A percentile compares a stretch with the other conserved stretches of the same genome.
phyloP scores from a whole-genome alignment of 2,113 vertebrate genomes.

The Marcusenius ussheri region DNA sequence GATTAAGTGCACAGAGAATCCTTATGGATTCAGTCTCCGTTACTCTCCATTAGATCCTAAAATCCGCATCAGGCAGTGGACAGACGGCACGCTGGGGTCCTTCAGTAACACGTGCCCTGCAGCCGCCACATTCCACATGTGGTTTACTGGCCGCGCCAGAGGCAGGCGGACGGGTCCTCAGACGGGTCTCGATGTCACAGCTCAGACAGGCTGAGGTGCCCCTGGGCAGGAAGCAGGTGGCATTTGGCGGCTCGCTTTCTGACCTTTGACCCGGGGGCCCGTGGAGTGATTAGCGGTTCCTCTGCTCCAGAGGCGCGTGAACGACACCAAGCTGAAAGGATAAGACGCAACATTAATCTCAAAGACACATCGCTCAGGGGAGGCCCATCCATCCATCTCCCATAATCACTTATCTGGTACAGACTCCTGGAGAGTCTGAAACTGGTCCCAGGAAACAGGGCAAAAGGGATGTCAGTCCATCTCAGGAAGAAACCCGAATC shows the following conservation, averaged over 20 bases:
- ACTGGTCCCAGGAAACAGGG: not conserved
- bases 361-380: not conserved
- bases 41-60: not conserved
- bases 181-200: not conserved
- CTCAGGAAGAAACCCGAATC: not conserved
- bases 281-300: not conserved
- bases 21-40: not conserved
- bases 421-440: not conserved
- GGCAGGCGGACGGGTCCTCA: not conserved
- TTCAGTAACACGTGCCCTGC: not conserved
- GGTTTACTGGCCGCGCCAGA: not conserved
- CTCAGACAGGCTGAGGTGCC: not conserved
- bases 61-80: not conserved
- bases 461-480: not conserved
- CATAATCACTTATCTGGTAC: not conserved
- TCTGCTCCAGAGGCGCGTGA: not conserved
- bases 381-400: not conserved
- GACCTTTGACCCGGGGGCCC: not conserved
- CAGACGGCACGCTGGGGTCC: not conserved
- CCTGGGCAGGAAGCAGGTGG: not conserved
- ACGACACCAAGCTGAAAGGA: not conserved
- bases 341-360: not conserved
- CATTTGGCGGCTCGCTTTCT: not conserved
- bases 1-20: not conserved
- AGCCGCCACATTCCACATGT: not conserved